Evolutionary conservation across 2,113 vertebrate species (phyloP).

Genomic region (Camarhynchus parvulus): DNA sequence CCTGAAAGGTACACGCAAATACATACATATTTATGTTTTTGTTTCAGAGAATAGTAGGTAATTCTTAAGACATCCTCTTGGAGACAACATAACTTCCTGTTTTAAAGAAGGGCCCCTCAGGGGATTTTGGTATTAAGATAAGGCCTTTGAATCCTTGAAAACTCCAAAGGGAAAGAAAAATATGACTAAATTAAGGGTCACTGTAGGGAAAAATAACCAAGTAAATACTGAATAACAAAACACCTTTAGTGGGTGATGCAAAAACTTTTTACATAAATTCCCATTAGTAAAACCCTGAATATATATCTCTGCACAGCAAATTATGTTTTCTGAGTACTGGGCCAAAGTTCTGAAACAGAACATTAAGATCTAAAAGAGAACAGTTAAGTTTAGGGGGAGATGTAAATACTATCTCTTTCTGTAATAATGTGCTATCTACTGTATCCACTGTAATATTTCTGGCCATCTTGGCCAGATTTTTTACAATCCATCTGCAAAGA

Average conservation of each 20-base stretch:
- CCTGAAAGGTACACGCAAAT: not conserved
- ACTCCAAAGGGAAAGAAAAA: not conserved
- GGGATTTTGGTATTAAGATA: not conserved
- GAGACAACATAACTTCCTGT: not conserved
- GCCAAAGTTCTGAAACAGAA: not conserved
- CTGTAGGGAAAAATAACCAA: not conserved
- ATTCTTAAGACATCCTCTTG: not conserved
- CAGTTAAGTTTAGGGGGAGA: not conserved
- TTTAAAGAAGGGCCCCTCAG: rapidly evolving
- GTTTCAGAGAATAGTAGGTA: not conserved
- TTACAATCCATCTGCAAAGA: not conserved
- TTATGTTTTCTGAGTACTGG: not conserved
- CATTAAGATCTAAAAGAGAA: not conserved
- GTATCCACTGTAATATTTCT: not conserved
- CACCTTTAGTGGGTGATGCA: not conserved
- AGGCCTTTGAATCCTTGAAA: not conserved
- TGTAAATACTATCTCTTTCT: not conserved
- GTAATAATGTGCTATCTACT: not conserved
- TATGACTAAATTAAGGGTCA: not conserved
- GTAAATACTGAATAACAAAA: not conserved
- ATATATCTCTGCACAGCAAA: not conserved
- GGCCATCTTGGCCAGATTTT: not conserved
- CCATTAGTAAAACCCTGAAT: not conserved
- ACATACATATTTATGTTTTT: not conserved
- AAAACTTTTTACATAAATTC: not conserved